These are phyloP conservation scores for Dreissena rostriformis DNA, from an alignment of 1,140 invertebrate species.

Conservation along the genomic window DNA sequence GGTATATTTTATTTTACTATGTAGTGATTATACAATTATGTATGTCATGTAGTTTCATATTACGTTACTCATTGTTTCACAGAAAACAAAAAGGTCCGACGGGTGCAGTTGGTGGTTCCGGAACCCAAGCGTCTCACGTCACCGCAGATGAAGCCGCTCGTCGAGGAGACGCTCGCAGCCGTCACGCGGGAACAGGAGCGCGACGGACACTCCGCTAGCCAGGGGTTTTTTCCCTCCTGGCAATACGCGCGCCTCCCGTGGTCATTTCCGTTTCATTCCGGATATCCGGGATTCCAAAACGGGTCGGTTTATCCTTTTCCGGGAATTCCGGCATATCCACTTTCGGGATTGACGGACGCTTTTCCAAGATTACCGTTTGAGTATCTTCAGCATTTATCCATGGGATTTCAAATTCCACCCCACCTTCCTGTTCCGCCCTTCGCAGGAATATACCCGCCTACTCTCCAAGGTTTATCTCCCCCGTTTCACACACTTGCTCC, in stretches of 20 bases:
- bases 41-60: no score
- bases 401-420: slow-evolving; percentile 10
- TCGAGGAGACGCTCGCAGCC: background rate
- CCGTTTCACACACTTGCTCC: background rate
- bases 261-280: slow-evolving; percentile 21
- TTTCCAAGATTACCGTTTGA: background rate
- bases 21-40: no score
- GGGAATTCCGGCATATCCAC: slow-evolving; percentile 6
- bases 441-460: background rate
- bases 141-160: background rate
- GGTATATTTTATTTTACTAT: no score
- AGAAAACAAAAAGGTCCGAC: no score
- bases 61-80: no score
- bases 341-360: slow-evolving; percentile 10
- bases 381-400: slow-evolving; percentile 10
- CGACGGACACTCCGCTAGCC: background rate
- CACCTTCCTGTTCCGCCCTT: background rate
- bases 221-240: background rate
- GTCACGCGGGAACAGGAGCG: background rate
- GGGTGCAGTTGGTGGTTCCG: no score
- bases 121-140: no score
- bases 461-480: background rate
- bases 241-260: slow-evolving; percentile 15
- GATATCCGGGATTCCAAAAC: background rate
- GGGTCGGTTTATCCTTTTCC: slow-evolving; percentile 10